Conservation (phyloP, 2,113 vertebrate species). For the Himantopus leucocephalus region DNA sequence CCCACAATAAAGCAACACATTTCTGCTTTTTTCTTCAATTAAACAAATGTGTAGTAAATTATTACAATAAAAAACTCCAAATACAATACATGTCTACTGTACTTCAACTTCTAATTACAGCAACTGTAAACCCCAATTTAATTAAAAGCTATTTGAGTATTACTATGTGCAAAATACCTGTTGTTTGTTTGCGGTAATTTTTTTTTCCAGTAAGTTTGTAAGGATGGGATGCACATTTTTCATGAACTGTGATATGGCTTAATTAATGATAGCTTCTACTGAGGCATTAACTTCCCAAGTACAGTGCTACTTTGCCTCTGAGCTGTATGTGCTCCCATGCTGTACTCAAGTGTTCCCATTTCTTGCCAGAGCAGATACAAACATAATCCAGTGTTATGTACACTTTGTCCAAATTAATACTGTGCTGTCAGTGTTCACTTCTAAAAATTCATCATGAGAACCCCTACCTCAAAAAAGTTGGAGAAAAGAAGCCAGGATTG, state of each 20-base stretch:
- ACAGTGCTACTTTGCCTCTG: background rate
- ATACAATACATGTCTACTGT: constrained; percentile 71
- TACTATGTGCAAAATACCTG: constrained; percentile 74
- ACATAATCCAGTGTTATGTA: background rate
- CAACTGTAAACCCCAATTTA: constrained; percentile 62
- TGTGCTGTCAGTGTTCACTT: constrained; percentile 25
- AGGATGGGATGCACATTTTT: constrained; percentile 52
- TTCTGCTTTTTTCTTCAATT: constrained; percentile 67
- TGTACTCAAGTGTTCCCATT: background rate
- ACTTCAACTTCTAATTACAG: constrained; percentile 70
- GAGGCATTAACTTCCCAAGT: constrained; percentile 37
- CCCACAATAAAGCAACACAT: constrained; percentile 69
- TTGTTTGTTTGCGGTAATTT: background rate
- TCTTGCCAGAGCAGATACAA: constrained; percentile 19
- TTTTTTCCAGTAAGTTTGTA: constrained; percentile 35
- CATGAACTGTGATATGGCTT: constrained; percentile 74
- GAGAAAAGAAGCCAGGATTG: background rate
- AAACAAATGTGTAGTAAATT: constrained; percentile 76
- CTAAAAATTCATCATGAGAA: background rate
- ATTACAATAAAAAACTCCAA: constrained; percentile 73
- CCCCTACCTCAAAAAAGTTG: background rate
- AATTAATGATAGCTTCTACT: constrained; percentile 33
- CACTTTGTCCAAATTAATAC: constrained; percentile 16
- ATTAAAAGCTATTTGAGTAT: constrained; percentile 67
- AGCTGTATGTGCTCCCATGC: background rate